Base-by-base conservation (phyloP, 2,888 invertebrate species). In the Agrypnus murinus region DNA sequence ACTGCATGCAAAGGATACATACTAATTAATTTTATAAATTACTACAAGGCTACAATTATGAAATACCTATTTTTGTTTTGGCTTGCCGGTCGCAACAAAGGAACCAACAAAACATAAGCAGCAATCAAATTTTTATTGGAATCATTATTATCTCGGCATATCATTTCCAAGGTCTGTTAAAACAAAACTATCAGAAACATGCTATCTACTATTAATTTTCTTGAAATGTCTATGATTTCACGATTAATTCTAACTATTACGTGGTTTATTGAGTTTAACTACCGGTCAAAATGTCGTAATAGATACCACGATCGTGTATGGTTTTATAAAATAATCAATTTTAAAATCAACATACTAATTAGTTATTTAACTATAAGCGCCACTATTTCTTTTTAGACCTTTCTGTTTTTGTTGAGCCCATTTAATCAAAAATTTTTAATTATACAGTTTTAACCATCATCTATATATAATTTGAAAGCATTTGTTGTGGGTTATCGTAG, bases 161-260 rank as follows among this genome's bases (percentile, higher is more conserved):
- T 10, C 46, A 19, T 50, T 25, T 10, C 19, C 50, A 50, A 50
- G 50, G 50, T 50, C 50, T 25, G 25, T 25, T 31, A 48, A 17
- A 15, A 31, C n/a, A 50, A 50, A 32, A 10, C 7, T 25, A 25
- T 25, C 25, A 12, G 50, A 50, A n/a, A 50, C 31, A 31, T 50
- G 12, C 50, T 50, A 50, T 31, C 50, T 50, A n/a, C n/a, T n/a
- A 50, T 50, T 50, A 12, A 19, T 31, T 50, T 5, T 50, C 25
- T 32, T 5, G 50, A 43, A 15, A 43, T 43, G 14, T 43, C 43
- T 14, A 43, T 50, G 50, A 50, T 50, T 50, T 50, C 50, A 50
- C 5, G 12, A 31, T 31, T 50, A 50, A 50, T 50, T 50, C 7
- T 50, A 12, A 31, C 12, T 31, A 31, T 50, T 50, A 50, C 50